These are phyloP conservation scores for Rhinogobio ventralis DNA, from an alignment of 2,797 vertebrate species.

Conservation along the genomic window DNA sequence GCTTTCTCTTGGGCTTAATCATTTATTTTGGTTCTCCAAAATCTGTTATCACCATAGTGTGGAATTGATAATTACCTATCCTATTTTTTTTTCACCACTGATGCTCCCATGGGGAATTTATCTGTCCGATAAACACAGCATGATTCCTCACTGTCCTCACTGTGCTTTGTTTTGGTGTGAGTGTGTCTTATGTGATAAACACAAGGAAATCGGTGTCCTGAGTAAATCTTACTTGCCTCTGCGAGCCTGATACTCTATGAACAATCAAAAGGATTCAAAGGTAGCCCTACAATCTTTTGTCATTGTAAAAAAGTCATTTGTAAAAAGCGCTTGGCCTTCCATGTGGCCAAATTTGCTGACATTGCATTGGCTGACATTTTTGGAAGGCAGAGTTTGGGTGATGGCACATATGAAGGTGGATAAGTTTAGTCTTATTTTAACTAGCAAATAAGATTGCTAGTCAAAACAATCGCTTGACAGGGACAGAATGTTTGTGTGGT, in stretches of 20 bases:
- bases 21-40: not conserved
- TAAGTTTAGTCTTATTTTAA: no score
- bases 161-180: not conserved
- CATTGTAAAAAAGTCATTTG: no score
- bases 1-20: not conserved
- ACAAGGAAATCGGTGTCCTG: not conserved
- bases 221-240: not conserved
- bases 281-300: not conserved
- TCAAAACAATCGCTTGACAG: not conserved
- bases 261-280: not conserved
- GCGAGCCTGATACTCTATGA: no score
- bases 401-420: no score
- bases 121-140: constrained; percentile 61
- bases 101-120: constrained; percentile 56
- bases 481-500: not conserved
- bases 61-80: not conserved
- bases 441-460: no score
- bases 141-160: constrained; percentile 42
- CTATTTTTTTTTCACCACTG: constrained; percentile 2
- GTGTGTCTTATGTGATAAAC: not conserved
- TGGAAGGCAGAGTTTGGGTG: not conserved
- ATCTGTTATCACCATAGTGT: not conserved
- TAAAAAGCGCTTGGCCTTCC: not conserved
- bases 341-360: not conserved
- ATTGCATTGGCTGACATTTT: not conserved